These are phyloP conservation scores for Zeugodacus cucurbitae DNA, from an alignment of 1,140 invertebrate species.

Conservation along the genomic window DNA sequence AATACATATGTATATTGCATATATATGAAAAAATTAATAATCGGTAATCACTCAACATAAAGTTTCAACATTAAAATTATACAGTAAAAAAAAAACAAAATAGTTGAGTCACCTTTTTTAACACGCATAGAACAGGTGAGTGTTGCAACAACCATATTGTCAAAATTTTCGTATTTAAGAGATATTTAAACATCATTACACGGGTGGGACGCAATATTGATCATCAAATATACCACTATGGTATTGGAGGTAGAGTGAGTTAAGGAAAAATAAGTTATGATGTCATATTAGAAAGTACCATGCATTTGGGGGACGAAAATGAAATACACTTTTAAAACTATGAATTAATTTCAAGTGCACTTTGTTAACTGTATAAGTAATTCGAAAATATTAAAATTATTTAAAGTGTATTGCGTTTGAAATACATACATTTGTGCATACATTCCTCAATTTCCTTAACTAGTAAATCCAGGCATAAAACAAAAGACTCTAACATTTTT, in stretches of 20 bases:
- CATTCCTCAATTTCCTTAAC: no score
- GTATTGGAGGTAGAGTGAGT: neutral
- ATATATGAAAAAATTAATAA: neutral
- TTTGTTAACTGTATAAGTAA: no score
- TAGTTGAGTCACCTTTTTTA: constrained; percentile 18
- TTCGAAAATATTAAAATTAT: no score
- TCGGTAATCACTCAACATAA: no score
- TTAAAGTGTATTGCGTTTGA: no score
- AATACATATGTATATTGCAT: neutral
- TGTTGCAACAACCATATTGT: neutral
- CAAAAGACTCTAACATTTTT: no score
- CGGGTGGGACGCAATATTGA: constrained; percentile 18
- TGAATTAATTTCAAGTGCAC: no score
- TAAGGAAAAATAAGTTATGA: neutral
- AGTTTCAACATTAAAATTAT: neutral
- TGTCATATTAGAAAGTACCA: constrained; percentile 11
- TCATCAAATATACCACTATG: neutral
- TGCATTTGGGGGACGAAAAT: neutral
- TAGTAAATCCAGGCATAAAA: no score
- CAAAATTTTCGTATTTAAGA: constrained; percentile 1
- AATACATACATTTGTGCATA: no score
- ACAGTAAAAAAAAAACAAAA: neutral
- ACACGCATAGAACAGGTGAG: neutral
- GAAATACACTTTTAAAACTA: neutral
- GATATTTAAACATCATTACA: neutral